Conservation (phyloP, 2,113 vertebrate genomes). For the Canis aureus region DNA sequence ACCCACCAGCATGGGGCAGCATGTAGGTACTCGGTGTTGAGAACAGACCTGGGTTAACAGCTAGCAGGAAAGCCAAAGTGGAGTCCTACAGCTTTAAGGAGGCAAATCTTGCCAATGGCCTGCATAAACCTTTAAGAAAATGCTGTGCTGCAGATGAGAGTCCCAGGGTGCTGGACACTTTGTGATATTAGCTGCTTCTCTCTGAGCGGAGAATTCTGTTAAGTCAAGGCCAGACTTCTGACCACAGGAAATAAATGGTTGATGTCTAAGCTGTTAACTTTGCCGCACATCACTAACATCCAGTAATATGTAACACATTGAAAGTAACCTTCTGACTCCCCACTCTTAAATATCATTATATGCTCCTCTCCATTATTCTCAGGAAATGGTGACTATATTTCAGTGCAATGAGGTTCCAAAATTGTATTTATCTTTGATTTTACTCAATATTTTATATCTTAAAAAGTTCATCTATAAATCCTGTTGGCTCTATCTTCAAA, state of each 20-base stretch:
- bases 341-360: not conserved
- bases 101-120: not conserved
- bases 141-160: not conserved
- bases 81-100: not conserved
- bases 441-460: not conserved
- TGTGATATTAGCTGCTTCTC: not conserved
- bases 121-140: not conserved
- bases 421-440: not conserved
- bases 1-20: not conserved
- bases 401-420: not conserved
- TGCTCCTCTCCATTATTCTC: not conserved
- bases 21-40: not conserved
- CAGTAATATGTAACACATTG: not conserved
- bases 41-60: not conserved
- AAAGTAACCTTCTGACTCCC: not conserved
- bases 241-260: not conserved
- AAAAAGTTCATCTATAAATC: not conserved
- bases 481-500: not conserved
- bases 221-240: not conserved
- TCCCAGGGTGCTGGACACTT: fast-evolving
- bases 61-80: not conserved
- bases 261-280: not conserved
- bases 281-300: not conserved
- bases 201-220: not conserved
- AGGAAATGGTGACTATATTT: not conserved